phyloP scores from a whole-genome alignment of 2,888 invertebrate species.

The Colostygia pectinataria region DNA sequence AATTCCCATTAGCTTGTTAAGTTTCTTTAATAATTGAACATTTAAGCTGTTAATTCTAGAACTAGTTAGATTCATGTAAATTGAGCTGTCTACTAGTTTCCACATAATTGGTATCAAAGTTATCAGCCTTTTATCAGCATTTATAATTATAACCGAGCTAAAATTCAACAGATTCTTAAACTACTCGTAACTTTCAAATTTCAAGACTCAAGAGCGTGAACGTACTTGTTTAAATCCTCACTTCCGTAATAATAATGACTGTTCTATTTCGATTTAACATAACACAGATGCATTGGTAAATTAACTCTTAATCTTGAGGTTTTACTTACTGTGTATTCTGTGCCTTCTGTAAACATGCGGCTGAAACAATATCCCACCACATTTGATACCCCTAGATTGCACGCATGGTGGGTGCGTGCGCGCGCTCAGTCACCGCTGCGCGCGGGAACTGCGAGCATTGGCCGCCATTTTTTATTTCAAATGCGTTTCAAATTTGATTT shows the following conservation, averaged over 20 bases:
- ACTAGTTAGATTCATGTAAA: not conserved
- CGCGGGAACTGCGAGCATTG: slow-evolving; percentile 59
- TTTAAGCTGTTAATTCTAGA: not conserved
- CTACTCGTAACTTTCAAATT: slow-evolving; percentile 11
- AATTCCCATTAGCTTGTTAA: slow-evolving; percentile 10
- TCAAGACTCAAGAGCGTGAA: slow-evolving; percentile 16
- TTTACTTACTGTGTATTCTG: slow-evolving; percentile 20
- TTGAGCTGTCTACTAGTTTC: no score
- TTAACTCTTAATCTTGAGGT: slow-evolving; percentile 42
- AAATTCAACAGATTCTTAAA: no score
- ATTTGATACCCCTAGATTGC: slow-evolving; percentile 37
- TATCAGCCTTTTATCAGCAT: not conserved
- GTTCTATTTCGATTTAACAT: slow-evolving; percentile 46
- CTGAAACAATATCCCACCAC: slow-evolving; percentile 57
- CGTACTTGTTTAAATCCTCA: slow-evolving; percentile 32
- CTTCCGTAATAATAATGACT: slow-evolving; percentile 36
- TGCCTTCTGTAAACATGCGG: slow-evolving; percentile 40
- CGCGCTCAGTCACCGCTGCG: slow-evolving; percentile 53
- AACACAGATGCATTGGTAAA: slow-evolving; percentile 51
- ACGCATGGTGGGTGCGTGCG: slow-evolving; percentile 50
- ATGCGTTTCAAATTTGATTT: slow-evolving; percentile 37
- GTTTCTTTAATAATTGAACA: not conserved
- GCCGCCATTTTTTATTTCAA: slow-evolving; percentile 44
- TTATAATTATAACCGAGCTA: no score
- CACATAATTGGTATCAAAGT: no score